Evolutionary conservation across 35 echinoderm and acorn worm species (phyloP), one percentile per base, ranked within the genome.

Genomic region (Hemicentrotus pulcherrimus): DNA sequence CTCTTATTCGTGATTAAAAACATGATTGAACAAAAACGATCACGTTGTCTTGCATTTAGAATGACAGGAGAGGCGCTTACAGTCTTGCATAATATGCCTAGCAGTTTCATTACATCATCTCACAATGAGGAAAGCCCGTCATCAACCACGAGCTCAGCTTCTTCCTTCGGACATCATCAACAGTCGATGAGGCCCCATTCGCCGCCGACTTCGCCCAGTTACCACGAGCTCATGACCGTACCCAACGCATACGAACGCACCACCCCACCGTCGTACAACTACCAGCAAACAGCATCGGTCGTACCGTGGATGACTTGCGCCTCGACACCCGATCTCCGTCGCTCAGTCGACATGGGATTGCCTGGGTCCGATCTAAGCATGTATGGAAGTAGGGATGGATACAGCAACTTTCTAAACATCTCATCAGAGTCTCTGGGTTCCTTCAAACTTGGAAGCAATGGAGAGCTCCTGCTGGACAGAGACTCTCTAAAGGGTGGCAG

Each of bases 291-390:
- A 31, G 11, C 11, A 2, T n/a, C 91, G 15, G 46, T 50, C 2
- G 48, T 12, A 46, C 48, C 91, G 46, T 93, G 91, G 91, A 4
- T 14, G 91, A 48, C 91, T 4, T 32, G n/a, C 48, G 30, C 91
- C 16, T 93, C 91, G 48, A 58, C 91, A 33, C 91, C 91, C 9
- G 91, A 93, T 58, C 48, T 93, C 5, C 48, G 91, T 31, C 91
- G 91, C n/a, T 10, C 91, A 4, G 13, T 93, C 3, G 48, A 31
- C 46, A 31, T 93, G 45, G 48, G 91, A 6, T 15, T 52, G 48
- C 28, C 91, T 2, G 48, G 91, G 46, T 52, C 45, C 7, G 91
- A 58, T 31, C 48, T 93, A 4, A 58, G 91, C 13, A 31, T 55
- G 46, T 93, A 50, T 47, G 91, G 91, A 3, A 58, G 46, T n/a